A percentile compares a stretch with the other conserved stretches of the same genome.
phyloP scores from a whole-genome alignment of 2,888 invertebrate genomes.

The Metacarcinus magister region DNA sequence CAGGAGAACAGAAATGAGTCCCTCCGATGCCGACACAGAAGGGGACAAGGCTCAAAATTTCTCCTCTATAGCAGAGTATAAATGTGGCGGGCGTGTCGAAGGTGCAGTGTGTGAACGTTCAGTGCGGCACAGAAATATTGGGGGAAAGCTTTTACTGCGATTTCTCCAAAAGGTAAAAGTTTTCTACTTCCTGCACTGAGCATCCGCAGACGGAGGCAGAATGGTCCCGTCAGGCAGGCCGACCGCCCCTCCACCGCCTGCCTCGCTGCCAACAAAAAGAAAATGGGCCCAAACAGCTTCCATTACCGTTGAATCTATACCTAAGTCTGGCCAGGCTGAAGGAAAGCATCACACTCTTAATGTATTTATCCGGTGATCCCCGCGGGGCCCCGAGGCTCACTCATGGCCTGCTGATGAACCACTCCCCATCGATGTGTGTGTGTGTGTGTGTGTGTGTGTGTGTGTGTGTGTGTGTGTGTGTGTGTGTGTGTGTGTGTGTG shows the following conservation, averaged over 20 bases:
- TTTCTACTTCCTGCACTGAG: slow-evolving; percentile 48
- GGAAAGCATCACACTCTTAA: background rate
- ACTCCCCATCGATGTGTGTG: background rate
- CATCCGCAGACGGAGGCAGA: slow-evolving; percentile 31
- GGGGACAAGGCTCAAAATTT: slow-evolving; percentile 31
- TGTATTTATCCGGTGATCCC: background rate
- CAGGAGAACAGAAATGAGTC: slow-evolving; percentile 27
- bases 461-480: background rate
- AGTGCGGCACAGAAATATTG: slow-evolving; percentile 10
- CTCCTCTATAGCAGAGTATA: background rate
- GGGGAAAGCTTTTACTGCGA: slow-evolving; percentile 41
- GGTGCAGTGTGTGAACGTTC: slow-evolving; percentile 31
- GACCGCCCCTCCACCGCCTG: background rate
- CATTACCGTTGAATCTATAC: background rate
- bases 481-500: no score
- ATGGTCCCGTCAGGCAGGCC: background rate
- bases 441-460: background rate
- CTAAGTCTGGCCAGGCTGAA: background rate
- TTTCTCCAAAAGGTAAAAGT: slow-evolving; percentile 48
- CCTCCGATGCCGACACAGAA: background rate
- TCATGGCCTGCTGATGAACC: background rate
- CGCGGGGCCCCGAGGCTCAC: background rate
- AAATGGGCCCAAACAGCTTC: slow-evolving; percentile 21
- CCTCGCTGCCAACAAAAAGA: slow-evolving; percentile 14
- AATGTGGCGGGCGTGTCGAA: background rate